phyloP scores from a whole-genome alignment of 2,888 invertebrate genomes.

The Drosophila colorata region DNA sequence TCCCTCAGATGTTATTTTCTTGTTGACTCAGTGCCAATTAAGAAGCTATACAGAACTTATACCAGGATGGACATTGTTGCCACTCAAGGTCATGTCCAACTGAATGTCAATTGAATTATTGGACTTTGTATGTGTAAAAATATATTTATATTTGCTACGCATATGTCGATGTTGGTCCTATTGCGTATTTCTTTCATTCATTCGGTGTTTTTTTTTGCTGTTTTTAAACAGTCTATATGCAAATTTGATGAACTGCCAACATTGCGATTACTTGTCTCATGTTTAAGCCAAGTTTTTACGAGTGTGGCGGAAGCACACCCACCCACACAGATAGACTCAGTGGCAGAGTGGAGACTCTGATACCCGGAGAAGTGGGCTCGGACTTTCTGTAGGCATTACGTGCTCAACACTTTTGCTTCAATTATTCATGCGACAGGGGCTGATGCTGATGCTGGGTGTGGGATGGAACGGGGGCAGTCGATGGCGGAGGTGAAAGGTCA shows the following conservation, averaged over 20 bases:
- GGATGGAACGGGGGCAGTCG: conserved; percentile 4
- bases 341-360: conserved; percentile 24
- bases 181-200: conserved; percentile 3
- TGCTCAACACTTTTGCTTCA: conserved; percentile 67
- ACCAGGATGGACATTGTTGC: neutral
- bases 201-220: conserved; percentile 9
- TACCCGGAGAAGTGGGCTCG: conserved; percentile 43
- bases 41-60: conserved; percentile 2
- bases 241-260: conserved; percentile 81
- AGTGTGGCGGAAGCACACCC: conserved; percentile 32
- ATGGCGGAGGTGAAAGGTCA: conserved; percentile 46
- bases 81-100: conserved; percentile 4
- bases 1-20: too few relatives aligned
- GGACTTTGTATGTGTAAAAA: neutral
- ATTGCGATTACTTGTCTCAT: conserved; percentile 50
- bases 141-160: neutral
- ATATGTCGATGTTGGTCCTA: neutral
- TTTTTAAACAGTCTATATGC: conserved; percentile 71
- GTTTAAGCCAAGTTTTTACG: conserved; percentile 55
- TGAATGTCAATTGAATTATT: conserved; percentile 3
- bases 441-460: neutral
- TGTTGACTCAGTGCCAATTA: conserved; percentile 12
- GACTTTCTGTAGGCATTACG: conserved; percentile 55
- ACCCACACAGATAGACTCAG: neutral
- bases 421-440: conserved; percentile 64